phyloP scores from a whole-genome alignment of 2,888 invertebrate genomes.

The Magallana nippona region DNA sequence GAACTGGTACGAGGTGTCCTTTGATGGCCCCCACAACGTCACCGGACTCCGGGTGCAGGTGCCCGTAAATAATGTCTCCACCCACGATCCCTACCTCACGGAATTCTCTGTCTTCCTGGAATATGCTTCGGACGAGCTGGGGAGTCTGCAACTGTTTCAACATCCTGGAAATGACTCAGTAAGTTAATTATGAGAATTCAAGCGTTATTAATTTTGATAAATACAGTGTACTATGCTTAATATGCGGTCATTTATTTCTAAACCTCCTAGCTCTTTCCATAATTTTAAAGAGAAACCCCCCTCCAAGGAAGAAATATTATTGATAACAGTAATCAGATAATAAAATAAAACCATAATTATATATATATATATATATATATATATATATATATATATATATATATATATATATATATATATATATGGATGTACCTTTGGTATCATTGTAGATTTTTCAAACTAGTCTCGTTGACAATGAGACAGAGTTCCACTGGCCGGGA shows the following conservation, averaged over 20 bases:
- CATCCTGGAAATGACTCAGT: slow-evolving; percentile 16
- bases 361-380: too few species aligned
- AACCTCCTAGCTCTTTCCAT: too few species aligned
- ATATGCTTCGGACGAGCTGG: slow-evolving; percentile 47
- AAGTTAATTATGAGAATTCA: not conserved
- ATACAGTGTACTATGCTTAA: too few species aligned
- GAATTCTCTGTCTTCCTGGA: slow-evolving; percentile 53
- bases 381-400: too few species aligned
- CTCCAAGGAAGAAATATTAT: too few species aligned
- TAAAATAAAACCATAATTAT: too few species aligned
- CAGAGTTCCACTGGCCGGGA: slow-evolving; percentile 35
- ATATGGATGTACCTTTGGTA: too few species aligned
- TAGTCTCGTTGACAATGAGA: slow-evolving; percentile 39
- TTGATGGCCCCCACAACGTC: slow-evolving; percentile 51
- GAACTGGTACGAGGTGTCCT: slow-evolving; percentile 58
- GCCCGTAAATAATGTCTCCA: slow-evolving; percentile 39
- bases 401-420: too few species aligned
- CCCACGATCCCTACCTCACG: slow-evolving; percentile 44
- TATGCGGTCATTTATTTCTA: too few species aligned
- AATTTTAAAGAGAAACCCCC: too few species aligned
- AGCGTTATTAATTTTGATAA: too few species aligned
- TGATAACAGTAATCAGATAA: too few species aligned
- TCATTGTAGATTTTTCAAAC: slow-evolving; percentile 45
- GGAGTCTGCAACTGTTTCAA: slow-evolving; percentile 40
- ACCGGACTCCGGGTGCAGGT: slow-evolving; percentile 53